Base-by-base conservation (phyloP, 2,888 invertebrate species). In the Leptogaster cylindrica region DNA sequence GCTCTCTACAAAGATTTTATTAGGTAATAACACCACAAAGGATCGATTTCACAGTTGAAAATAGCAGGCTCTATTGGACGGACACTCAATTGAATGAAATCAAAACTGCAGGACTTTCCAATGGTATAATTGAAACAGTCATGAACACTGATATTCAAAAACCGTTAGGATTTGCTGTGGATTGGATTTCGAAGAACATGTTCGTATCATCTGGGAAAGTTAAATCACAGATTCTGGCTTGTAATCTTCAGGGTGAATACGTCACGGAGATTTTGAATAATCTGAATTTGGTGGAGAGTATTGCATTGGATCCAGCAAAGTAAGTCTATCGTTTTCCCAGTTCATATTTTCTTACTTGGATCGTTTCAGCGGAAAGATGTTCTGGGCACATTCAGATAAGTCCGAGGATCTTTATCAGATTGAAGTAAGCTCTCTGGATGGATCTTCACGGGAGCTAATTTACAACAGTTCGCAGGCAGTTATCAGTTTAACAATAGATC, bases 11-110 rank as follows among this genome's bases (percentile, higher is more conserved):
- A 33, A 36, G 10, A 27, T 51, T 14, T 66, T 18, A 14, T 5
- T 84, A 88, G 80, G 87, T 91, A 7, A 82, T 89, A 70, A 84
- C 86, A 71, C 91, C 92, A 6, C 84, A 86, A 58, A 86, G 88
- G 72, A 82, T 94, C 67, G 90, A 91, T 75, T 89, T 87, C 76
- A 83, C 87, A 64, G 86, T 90, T 1, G 83, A 82, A 64, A 85
- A 85, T 70, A 86, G 85, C 72, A 84, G 86, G 63, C 82, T 93
- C 66, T 93, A 88, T 82, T 93, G 93, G 93, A 87, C 89, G 0
- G 92, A 92, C 78, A 83, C 85, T 6, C 88, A 88, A 76, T 84
- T 88, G 52, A 88, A 89, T 78, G 91, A 92, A 80, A 88, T 93
- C 18, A 89, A 89, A 76, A 82, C 85, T 18, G 87, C 88, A 1